These are phyloP conservation scores for Spodoptera frugiperda DNA, from an alignment of 1,140 invertebrate species.

Conservation along the genomic window DNA sequence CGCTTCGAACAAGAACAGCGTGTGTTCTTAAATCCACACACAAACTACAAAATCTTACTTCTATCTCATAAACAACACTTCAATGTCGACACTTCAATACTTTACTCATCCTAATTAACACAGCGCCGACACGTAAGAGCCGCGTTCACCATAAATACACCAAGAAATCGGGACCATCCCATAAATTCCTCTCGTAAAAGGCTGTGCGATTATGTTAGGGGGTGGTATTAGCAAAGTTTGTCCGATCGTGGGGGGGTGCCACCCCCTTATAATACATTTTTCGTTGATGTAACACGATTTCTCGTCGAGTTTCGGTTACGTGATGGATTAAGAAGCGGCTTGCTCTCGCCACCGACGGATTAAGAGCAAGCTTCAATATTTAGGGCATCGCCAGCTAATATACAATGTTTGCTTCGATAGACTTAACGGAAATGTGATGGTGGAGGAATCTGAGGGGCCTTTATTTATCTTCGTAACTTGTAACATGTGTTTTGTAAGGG, in stretches of 20 bases:
- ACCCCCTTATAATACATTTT: slow-evolving; percentile 86
- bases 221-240: slow-evolving; percentile 86
- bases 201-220: slow-evolving; percentile 85
- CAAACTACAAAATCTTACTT: slow-evolving; percentile 1
- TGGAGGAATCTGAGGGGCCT: slow-evolving; percentile 37
- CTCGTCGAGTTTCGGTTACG: slow-evolving; percentile 86
- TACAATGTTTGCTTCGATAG: slow-evolving; percentile 79
- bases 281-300: slow-evolving; percentile 87
- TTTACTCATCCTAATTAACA: slow-evolving; percentile 82
- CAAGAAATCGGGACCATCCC: slow-evolving; percentile 85
- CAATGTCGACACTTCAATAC: slow-evolving; percentile 51
- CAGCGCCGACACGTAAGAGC: slow-evolving; percentile 76
- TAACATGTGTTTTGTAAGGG: slow-evolving; percentile 35
- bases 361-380: slow-evolving; percentile 80
- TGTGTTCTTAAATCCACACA: not conserved
- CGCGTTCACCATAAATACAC: slow-evolving; percentile 83
- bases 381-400: slow-evolving; percentile 78
- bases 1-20: not conserved
- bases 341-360: slow-evolving; percentile 79
- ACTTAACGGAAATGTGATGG: slow-evolving; percentile 67
- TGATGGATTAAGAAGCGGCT: slow-evolving; percentile 86
- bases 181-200: slow-evolving; percentile 86
- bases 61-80: slow-evolving; percentile 42
- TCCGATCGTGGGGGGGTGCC: slow-evolving; percentile 78
- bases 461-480: slow-evolving; percentile 30